Conservation (phyloP, 2,888 invertebrate genomes). For the Orchesella flavescens region DNA sequence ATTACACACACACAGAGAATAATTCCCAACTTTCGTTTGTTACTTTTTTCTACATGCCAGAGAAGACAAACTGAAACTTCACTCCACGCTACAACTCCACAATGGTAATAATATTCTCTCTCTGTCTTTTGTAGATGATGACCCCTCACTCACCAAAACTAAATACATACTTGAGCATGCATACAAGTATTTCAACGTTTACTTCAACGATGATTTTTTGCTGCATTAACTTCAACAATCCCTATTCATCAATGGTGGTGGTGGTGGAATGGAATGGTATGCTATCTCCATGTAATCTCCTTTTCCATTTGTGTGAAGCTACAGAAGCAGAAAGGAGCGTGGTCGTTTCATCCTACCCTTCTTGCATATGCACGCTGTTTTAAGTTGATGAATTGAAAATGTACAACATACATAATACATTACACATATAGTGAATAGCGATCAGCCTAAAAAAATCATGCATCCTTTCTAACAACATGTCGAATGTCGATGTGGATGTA, state of each 20-base stretch:
- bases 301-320: slow-evolving; percentile 52
- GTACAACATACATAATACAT: too few relatives aligned
- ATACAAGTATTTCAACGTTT: slow-evolving; percentile 60
- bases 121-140: slow-evolving; percentile 15
- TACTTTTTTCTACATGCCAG: too few relatives aligned
- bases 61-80: too few relatives aligned
- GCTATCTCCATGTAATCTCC: slow-evolving; percentile 50
- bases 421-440: too few relatives aligned
- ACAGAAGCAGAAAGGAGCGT: slow-evolving; percentile 35
- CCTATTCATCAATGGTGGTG: slow-evolving; percentile 48
- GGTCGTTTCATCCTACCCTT: slow-evolving; percentile 21
- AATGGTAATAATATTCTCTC: background rate
- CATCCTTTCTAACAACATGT: too few relatives aligned
- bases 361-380: too few relatives aligned
- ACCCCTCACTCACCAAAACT: slow-evolving; percentile 40
- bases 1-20: too few relatives aligned
- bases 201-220: slow-evolving; percentile 62
- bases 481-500: too few relatives aligned
- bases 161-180: slow-evolving; percentile 10
- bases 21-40: too few relatives aligned
- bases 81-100: background rate
- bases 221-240: slow-evolving; percentile 51
- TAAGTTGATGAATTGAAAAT: too few relatives aligned
- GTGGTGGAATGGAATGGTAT: too few relatives aligned
- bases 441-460: too few relatives aligned